phyloP scores from a whole-genome alignment of 2,888 invertebrate genomes.

The Orchesellides sinensis region DNA sequence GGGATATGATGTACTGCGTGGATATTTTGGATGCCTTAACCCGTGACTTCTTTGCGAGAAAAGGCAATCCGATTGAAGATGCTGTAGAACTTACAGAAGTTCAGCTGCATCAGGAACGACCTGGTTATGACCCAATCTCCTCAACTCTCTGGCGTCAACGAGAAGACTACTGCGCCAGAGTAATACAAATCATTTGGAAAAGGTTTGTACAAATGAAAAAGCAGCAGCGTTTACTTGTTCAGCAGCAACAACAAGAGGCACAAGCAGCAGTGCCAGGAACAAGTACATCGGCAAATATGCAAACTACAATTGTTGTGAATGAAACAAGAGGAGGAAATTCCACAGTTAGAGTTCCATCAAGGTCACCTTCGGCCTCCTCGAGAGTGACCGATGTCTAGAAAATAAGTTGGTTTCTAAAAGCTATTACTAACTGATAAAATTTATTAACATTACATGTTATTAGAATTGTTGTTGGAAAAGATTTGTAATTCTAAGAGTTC shows the following conservation, averaged over 20 bases:
- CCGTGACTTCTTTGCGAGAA: conserved; percentile 97
- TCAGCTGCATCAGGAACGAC: conserved; percentile 88
- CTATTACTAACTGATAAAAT: neutral
- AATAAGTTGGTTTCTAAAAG: no score
- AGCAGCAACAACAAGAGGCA: neutral
- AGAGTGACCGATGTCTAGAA: conserved; percentile 90
- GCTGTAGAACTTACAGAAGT: conserved; percentile 89
- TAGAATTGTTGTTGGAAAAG: no score
- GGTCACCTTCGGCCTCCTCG: conserved; percentile 91
- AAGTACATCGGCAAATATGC: conserved; percentile 64
- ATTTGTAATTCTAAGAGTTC: no score
- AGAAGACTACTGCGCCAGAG: conserved; percentile 94
- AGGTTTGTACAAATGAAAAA: conserved; percentile 36
- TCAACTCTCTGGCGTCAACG: conserved; percentile 96
- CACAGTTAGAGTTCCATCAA: conserved; percentile 92
- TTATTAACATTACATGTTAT: no score
- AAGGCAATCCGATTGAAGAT: conserved; percentile 89
- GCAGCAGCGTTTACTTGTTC: neutral
- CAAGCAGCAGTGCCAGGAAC: conserved; percentile 4
- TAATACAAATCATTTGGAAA: conserved; percentile 52
- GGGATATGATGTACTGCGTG: conserved; percentile 90
- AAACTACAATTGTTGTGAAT: conserved; percentile 69
- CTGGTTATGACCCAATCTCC: conserved; percentile 95
- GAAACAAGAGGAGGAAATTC: conserved; percentile 80
- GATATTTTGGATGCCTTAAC: conserved; percentile 98